Evolutionary conservation across 2,888 invertebrate species (phyloP).

Genomic region (Noctua comes): DNA sequence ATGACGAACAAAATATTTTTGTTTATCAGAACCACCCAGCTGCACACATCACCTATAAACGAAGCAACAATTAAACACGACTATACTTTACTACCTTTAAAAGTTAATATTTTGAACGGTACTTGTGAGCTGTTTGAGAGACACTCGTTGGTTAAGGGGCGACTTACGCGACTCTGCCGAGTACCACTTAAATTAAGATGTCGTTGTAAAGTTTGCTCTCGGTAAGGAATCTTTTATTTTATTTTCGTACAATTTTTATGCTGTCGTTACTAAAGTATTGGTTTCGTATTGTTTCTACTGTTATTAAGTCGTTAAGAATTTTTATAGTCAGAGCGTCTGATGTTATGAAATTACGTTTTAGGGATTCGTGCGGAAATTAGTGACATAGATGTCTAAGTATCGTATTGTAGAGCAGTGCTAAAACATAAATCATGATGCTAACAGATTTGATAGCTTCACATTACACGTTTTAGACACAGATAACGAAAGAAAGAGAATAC

Average conservation of each 20-base stretch:
- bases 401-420: neutral
- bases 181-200: slow-evolving; percentile 75
- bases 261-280: slow-evolving; percentile 25
- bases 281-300: slow-evolving; percentile 19
- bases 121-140: slow-evolving; percentile 67
- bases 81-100: slow-evolving; percentile 55
- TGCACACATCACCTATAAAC: neutral
- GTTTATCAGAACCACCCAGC: no score
- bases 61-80: slow-evolving; percentile 46
- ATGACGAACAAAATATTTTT: no score
- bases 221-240: slow-evolving; percentile 66
- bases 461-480: no score
- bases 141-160: slow-evolving; percentile 64
- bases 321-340: neutral
- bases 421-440: neutral
- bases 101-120: slow-evolving; percentile 69
- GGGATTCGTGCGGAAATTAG: neutral
- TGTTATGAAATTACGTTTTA: neutral
- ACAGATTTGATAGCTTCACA: no score
- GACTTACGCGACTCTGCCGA: slow-evolving; percentile 64
- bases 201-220: slow-evolving; percentile 68
- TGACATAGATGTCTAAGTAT: neutral
- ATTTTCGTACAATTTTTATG: slow-evolving; percentile 50
- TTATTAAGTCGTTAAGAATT: neutral
- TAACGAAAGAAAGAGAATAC: neutral